phyloP scores from a whole-genome alignment of 1,140 invertebrate genomes.

The Eciton burchellii region DNA sequence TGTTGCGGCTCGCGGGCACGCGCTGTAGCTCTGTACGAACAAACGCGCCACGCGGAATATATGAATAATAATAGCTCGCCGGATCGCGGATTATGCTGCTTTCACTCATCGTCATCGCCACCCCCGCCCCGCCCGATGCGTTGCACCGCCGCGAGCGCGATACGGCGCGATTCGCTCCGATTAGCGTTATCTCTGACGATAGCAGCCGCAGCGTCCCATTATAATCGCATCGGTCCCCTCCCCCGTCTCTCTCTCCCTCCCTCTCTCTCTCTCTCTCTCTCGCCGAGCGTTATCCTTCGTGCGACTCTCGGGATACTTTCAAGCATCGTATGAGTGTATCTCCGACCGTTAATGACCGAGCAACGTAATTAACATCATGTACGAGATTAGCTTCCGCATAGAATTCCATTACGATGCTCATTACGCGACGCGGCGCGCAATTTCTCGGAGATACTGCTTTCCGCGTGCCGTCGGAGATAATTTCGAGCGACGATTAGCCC shows the following conservation, averaged over 20 bases:
- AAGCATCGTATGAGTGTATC: neutral
- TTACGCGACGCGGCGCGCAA: neutral
- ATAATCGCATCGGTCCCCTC: conserved; percentile 54
- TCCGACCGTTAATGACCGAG: too few species aligned
- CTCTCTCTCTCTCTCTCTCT: neutral
- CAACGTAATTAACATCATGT: neutral
- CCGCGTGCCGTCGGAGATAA: neutral
- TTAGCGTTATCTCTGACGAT: conserved; percentile 84
- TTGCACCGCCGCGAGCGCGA: conserved; percentile 69
- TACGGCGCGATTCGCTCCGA: conserved; percentile 83
- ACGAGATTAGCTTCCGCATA: neutral
- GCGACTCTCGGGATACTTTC: neutral
- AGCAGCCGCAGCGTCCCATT: conserved; percentile 65
- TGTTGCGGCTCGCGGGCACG: conserved; percentile 72
- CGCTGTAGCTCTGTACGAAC: conserved; percentile 79
- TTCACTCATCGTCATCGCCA: conserved; percentile 72
- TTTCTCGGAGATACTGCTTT: neutral
- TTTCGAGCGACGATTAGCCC: neutral
- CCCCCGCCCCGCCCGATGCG: conserved; percentile 49
- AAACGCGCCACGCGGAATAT: conserved; percentile 85
- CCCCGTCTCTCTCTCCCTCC: too few species aligned
- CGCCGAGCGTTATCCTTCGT: neutral
- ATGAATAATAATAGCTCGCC: conserved; percentile 84
- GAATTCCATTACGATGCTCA: neutral
- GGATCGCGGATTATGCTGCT: conserved; percentile 78